Conservation (phyloP, 2,113 vertebrate genomes). For the Gavialis gangeticus region DNA sequence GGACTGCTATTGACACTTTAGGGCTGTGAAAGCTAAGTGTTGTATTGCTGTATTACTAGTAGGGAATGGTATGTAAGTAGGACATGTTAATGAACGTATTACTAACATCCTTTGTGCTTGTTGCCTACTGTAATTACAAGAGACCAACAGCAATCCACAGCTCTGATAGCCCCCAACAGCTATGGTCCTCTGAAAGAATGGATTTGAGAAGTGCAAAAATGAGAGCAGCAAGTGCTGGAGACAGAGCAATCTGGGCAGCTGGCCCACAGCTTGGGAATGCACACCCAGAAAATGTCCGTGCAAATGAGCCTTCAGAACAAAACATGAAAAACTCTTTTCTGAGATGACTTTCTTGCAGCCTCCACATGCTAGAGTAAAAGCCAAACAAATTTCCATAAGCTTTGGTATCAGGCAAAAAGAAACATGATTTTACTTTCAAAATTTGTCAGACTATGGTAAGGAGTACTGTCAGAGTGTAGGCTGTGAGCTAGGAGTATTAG, state of each 20-base stretch:
- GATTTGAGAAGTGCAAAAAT: background rate
- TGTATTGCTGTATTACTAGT: rapidly evolving
- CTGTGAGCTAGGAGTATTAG: background rate
- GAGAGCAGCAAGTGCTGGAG: conserved; percentile 38
- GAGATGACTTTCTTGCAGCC: background rate
- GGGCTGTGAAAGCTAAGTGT: background rate
- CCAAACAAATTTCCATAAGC: conserved; percentile 39
- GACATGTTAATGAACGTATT: rapidly evolving
- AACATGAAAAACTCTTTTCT: background rate
- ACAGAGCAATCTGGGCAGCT: conserved; percentile 55
- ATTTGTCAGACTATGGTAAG: conserved; percentile 24
- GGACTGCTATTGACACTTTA: rapidly evolving
- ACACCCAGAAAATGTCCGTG: background rate
- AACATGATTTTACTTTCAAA: background rate
- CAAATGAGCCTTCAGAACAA: conserved; percentile 14
- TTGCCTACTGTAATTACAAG: background rate
- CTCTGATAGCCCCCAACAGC: background rate
- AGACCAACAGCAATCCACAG: background rate
- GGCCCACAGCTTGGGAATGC: background rate
- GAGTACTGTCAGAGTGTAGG: too few species aligned
- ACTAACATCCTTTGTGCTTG: background rate
- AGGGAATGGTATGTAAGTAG: rapidly evolving
- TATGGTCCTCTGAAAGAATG: background rate
- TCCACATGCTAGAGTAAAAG: conserved; percentile 28
- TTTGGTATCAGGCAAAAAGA: background rate